These are phyloP conservation scores for Echiichthys vipera DNA, from an alignment of 2,797 vertebrate species.

Conservation along the genomic window DNA sequence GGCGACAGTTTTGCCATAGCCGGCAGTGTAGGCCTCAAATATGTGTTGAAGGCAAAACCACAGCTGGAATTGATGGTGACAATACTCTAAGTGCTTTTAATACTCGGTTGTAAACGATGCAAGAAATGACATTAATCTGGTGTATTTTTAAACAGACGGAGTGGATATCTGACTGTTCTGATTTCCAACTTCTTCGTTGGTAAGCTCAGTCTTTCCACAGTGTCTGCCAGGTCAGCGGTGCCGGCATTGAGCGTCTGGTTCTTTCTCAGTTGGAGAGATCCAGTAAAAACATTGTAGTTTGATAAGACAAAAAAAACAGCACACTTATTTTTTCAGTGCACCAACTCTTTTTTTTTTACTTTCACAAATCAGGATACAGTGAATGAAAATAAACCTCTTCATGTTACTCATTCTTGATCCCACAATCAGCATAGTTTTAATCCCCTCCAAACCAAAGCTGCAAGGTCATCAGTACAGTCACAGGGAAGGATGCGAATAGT, in stretches of 20 bases:
- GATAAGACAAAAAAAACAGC: conserved; percentile 72
- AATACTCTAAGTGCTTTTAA: conserved; percentile 33
- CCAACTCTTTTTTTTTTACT: neutral
- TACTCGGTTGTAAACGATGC: conserved; percentile 24
- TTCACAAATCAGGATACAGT: conserved; percentile 7
- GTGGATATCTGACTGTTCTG: conserved; percentile 41
- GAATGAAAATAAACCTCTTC: neutral
- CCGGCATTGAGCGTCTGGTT: conserved; percentile 50
- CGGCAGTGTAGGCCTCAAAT: conserved; percentile 25
- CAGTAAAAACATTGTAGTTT: conserved; percentile 63
- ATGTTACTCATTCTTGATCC: conserved; percentile 7
- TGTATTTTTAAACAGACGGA: conserved; percentile 37
- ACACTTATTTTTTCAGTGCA: conserved; percentile 8
- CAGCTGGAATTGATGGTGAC: conserved; percentile 30
- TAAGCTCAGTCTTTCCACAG: conserved; percentile 74
- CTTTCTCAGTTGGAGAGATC: conserved; percentile 24
- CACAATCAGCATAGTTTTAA: conserved; percentile 36
- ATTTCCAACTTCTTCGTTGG: conserved; percentile 51
- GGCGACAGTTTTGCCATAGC: conserved; percentile 8
- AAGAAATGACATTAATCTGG: conserved; percentile 21
- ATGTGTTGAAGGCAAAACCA: conserved; percentile 31
- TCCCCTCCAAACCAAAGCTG: conserved; percentile 41
- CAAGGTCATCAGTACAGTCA: conserved; percentile 48
- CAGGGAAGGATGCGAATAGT: conserved; percentile 37
- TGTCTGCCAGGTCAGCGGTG: conserved; percentile 67